These are phyloP conservation scores for Drosophila recens DNA, from an alignment of 2,888 invertebrate species.

Conservation along the genomic window DNA sequence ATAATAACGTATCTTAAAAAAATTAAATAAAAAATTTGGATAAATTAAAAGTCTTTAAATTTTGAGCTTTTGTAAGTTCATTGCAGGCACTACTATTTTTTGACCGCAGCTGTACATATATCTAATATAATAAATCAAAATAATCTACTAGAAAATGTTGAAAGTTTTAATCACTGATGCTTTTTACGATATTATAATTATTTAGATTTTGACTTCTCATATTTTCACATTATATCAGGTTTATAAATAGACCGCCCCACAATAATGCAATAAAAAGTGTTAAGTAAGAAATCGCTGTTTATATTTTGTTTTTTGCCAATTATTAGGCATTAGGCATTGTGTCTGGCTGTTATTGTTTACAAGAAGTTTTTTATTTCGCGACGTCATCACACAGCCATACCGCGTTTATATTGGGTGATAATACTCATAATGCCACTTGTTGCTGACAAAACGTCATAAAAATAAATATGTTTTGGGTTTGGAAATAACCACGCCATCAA, in stretches of 20 bases:
- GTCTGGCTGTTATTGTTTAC: conserved; percentile 47
- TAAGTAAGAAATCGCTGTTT: not conserved
- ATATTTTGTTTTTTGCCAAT: not conserved
- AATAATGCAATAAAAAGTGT: not conserved
- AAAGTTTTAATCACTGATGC: not conserved
- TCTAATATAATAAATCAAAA: too few relatives aligned
- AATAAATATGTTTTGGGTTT: conserved; percentile 5
- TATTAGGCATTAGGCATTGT: conserved; percentile 14
- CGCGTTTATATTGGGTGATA: conserved; percentile 35
- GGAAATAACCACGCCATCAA: conserved; percentile 12
- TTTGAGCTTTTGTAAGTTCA: too few relatives aligned
- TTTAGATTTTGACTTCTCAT: not conserved
- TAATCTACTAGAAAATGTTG: too few relatives aligned
- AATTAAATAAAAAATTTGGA: too few relatives aligned
- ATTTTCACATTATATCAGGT: conserved; percentile 8
- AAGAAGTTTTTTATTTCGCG: conserved; percentile 16
- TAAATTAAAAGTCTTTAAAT: too few relatives aligned
- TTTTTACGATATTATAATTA: not conserved
- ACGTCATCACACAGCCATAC: conserved; percentile 47
- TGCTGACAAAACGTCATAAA: conserved; percentile 64
- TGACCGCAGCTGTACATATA: too few relatives aligned
- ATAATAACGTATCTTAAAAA: too few relatives aligned
- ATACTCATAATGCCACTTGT: conserved; percentile 39
- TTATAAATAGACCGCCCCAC: conserved; percentile 29
- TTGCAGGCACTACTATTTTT: too few relatives aligned